A percentile compares a stretch with the other conserved stretches of the same genome.
Evolutionary conservation across 2,888 invertebrate genomes (phyloP).

Genomic region (Cerastis rubricosa): DNA sequence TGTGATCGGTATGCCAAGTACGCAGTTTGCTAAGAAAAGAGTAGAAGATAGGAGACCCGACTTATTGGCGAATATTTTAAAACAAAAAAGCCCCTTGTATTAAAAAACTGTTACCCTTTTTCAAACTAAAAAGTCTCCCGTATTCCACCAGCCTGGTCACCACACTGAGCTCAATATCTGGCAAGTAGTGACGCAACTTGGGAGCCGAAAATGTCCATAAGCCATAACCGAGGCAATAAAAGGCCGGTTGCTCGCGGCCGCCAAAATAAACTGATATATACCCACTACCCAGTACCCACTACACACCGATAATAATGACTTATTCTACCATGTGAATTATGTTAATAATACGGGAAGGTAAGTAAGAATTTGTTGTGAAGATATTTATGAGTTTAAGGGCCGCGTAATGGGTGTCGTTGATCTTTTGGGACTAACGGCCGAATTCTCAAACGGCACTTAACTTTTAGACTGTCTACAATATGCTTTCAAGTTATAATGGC

Average conservation of each 20-base stretch:
- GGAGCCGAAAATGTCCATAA: slow-evolving; percentile 72
- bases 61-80: background rate
- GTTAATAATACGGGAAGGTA: slow-evolving; percentile 58
- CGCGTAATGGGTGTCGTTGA: slow-evolving; percentile 48
- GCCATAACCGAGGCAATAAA: slow-evolving; percentile 77
- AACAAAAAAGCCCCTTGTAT: background rate
- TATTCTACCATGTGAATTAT: slow-evolving; percentile 63
- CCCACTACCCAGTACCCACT: slow-evolving; percentile 42
- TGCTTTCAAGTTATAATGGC: slow-evolving; percentile 6
- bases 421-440: slow-evolving; percentile 33
- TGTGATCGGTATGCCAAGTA: background rate
- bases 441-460: slow-evolving; percentile 19
- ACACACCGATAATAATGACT: slow-evolving; percentile 65
- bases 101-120: background rate
- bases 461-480: background rate
- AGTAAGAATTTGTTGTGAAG: slow-evolving; percentile 60
- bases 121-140: background rate
- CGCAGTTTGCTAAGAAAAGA: background rate
- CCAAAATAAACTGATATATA: slow-evolving; percentile 67
- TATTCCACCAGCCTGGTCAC: slow-evolving; percentile 26
- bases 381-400: slow-evolving; percentile 55
- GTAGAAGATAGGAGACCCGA: background rate
- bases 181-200: slow-evolving; percentile 64
- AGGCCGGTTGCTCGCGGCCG: slow-evolving; percentile 59
- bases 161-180: slow-evolving; percentile 59